phyloP scores from a whole-genome alignment of 2,113 vertebrate species.

The Chloroceryle aenea region DNA sequence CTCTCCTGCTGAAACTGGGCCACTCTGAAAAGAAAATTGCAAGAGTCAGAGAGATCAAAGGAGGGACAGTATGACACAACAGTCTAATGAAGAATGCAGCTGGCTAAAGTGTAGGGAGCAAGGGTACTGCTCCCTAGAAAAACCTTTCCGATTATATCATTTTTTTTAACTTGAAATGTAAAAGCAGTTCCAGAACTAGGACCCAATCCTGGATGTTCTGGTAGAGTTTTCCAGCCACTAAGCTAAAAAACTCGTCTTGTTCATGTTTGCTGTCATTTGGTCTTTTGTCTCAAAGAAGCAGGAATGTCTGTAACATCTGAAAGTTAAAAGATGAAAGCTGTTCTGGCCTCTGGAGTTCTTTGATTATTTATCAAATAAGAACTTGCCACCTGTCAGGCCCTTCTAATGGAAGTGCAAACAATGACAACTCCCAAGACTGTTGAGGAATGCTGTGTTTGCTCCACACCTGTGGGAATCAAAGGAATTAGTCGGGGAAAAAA shows the following conservation, averaged over 20 bases:
- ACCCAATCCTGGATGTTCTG: not conserved
- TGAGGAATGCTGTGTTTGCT: not conserved
- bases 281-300: not conserved
- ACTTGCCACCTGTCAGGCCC: not conserved
- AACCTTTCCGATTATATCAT: not conserved
- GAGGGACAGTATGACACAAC: not conserved
- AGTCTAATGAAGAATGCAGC: not conserved
- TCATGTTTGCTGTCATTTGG: not conserved
- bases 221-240: not conserved
- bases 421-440: not conserved
- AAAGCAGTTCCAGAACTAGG: not conserved
- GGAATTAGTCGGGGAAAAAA: not conserved
- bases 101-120: not conserved
- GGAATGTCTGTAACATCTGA: not conserved
- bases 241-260: not conserved
- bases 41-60: not conserved
- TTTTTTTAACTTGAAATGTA: not conserved
- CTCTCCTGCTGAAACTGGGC: not conserved
- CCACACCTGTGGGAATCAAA: not conserved
- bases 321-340: not conserved
- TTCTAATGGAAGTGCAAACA: not conserved
- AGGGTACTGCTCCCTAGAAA: not conserved
- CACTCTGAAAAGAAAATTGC: not conserved
- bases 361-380: not conserved
- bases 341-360: not conserved